Evolutionary conservation across 92 coral and sea anemone genomes (phyloP).

Genomic region (Ricordea florida): DNA sequence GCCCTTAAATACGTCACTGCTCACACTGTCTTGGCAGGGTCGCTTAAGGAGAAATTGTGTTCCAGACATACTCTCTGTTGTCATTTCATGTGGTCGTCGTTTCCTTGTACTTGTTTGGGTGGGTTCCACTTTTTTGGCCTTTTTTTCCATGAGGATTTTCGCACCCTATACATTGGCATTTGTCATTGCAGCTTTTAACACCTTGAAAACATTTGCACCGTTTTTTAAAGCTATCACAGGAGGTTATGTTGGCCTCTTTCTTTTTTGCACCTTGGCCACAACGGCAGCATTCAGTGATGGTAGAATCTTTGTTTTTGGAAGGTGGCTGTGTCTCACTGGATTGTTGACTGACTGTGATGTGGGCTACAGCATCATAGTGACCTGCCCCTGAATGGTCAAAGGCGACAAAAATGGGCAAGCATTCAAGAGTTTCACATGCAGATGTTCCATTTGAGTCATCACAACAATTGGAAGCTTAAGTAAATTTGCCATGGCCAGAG

Average conservation of each 20-base stretch:
- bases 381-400: conserved; percentile 58
- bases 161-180: conserved; percentile 38
- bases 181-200: conserved; percentile 37
- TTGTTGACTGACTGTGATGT: not conserved
- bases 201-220: conserved; percentile 63
- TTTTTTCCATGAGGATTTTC: conserved; percentile 47
- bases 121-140: not conserved
- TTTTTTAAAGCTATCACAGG: conserved; percentile 49
- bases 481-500: conserved; percentile 69
- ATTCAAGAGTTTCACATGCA: conserved; percentile 43
- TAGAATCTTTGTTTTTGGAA: not conserved
- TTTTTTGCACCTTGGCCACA: conserved; percentile 63
- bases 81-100: conserved; percentile 32
- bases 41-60: conserved; percentile 23
- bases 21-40: not conserved
- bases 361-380: conserved; percentile 58
- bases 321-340: not conserved
- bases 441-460: conserved; percentile 50
- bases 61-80: conserved; percentile 21
- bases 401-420: conserved; percentile 51
- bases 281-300: conserved; percentile 26
- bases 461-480: conserved; percentile 56
- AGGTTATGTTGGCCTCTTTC: conserved; percentile 23
- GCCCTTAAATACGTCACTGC: conserved; percentile 33
- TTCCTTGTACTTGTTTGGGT: conserved; percentile 22